Evolutionary conservation across 2,888 invertebrate species (phyloP), one percentile per base, ranked within the genome.

Genomic region (Thereva unica): DNA sequence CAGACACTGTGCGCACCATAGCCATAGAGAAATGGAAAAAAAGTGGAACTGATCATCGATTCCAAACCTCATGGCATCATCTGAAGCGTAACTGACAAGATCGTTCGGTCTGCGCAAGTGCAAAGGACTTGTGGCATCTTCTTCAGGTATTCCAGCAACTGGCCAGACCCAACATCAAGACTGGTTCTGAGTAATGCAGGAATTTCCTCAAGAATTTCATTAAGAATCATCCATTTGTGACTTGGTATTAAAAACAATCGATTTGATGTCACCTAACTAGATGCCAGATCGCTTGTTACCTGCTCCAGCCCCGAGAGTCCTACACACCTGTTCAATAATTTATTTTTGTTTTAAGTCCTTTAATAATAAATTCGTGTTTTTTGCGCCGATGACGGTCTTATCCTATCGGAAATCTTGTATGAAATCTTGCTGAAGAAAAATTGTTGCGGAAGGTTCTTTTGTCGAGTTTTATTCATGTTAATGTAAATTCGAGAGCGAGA

Each of bases 201-300:
- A 64, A 64, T 64, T 64, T 64, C 53, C 50, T 64, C 9, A 64
- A 64, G 64, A 64, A 64, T 64, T 64, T 50, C 64, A 64, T 64
- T 64, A 64, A 64, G 53, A 64, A 53, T 37, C 64, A 54, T 59
- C 64, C 59, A 49, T 10, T 59, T 59, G 47, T 45, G 59, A 37
- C 47, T 23, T 59, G 59, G 59, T 37, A 59, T 47, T 49, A 59
- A 59, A 59, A 59, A 59, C 59, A 59, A 59, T 59, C 59, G 59
- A 49, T 59, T 59, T 40, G 47, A 59, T 59, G 59, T 59, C 59
- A 59, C 59, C 59, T 59, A 59, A 59, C 59, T 59, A 59, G 45
- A 59, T 59, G 59, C 59, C 59, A 59, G 47, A 23, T 23, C 2
- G 23, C 23, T 23, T 23, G 23, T 23, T 47, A 35, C 12, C n/a